Conservation (phyloP, 2,888 invertebrate genomes). For the Spodoptera picta region DNA sequence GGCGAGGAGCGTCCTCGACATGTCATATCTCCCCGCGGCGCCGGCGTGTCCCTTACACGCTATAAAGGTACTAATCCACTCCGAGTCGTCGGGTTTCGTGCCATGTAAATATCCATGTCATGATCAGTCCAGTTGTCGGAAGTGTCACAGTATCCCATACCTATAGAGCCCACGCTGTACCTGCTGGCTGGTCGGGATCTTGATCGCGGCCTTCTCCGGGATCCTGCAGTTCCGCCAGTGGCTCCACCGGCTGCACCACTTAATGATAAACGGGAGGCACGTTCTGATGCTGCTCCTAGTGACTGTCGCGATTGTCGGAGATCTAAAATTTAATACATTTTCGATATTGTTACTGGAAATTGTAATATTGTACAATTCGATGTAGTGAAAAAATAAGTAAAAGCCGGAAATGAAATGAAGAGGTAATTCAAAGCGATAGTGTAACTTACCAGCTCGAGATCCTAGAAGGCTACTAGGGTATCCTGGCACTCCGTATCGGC, state of each 20-base stretch:
- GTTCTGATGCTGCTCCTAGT: constrained; percentile 93
- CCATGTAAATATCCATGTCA: constrained; percentile 98
- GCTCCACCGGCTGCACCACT: constrained; percentile 90
- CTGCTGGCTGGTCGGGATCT: constrained; percentile 94
- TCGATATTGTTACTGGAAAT: constrained; percentile 8
- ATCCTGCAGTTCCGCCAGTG: constrained; percentile 89
- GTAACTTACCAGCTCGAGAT: constrained; percentile 82
- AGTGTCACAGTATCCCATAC: constrained; percentile 96
- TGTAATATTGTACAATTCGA: not conserved
- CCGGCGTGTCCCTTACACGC: constrained; percentile 73
- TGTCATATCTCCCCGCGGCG: constrained; percentile 65
- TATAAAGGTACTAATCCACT: constrained; percentile 95
- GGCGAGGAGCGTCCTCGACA: constrained; percentile 67
- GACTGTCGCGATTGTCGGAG: constrained; percentile 96
- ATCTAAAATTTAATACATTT: constrained; percentile 85
- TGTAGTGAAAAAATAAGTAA: constrained; percentile 23
- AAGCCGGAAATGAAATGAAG: constrained; percentile 43
- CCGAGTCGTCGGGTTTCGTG: constrained; percentile 95
- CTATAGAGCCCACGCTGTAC: constrained; percentile 94
- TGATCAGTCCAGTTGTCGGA: constrained; percentile 98
- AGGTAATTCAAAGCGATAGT: constrained; percentile 57
- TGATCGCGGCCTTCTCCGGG: constrained; percentile 93
- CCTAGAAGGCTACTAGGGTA: constrained; percentile 91
- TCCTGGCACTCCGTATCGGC: constrained; percentile 92
- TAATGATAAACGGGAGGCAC: constrained; percentile 93